Conservation (phyloP, 2,888 invertebrate genomes). For the Calameuta pallipes region DNA sequence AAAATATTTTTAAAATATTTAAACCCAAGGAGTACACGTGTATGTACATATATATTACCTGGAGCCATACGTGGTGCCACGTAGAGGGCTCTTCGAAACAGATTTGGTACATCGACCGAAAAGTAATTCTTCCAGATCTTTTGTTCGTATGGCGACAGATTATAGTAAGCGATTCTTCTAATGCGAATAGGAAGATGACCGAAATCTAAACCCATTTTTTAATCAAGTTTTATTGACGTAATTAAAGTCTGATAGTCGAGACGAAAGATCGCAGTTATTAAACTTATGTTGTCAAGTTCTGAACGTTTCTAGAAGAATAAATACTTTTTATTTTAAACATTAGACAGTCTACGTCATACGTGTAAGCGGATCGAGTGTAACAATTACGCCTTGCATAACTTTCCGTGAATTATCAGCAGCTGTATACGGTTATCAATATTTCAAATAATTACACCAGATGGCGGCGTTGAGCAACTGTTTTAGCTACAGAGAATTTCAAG, state of each 20-base stretch:
- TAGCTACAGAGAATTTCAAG: background rate
- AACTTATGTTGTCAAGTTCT: background rate
- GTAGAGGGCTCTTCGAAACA: constrained; percentile 14
- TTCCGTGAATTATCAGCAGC: background rate
- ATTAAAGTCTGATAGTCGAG: background rate
- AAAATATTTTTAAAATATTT: background rate
- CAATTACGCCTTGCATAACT: background rate
- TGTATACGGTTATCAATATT: background rate
- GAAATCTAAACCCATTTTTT: constrained; percentile 33
- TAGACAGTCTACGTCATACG: background rate
- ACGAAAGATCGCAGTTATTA: background rate
- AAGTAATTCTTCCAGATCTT: constrained; percentile 33
- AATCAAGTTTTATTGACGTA: background rate
- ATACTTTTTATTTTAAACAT: background rate
- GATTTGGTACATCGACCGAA: constrained; percentile 29
- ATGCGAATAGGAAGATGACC: constrained; percentile 42
- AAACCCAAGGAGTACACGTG: background rate
- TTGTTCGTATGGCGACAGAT: constrained; percentile 33
- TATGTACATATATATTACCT: constrained; percentile 21
- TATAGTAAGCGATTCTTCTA: constrained; percentile 34
- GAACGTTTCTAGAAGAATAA: background rate
- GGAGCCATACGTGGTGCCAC: constrained; percentile 20
- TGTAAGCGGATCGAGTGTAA: background rate
- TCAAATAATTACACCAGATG: background rate
- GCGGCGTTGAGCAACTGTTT: background rate